Evolutionary conservation across 2,113 vertebrate species (phyloP), one percentile per base, ranked within the genome.

Genomic region (Daphoenositta chrysoptera): DNA sequence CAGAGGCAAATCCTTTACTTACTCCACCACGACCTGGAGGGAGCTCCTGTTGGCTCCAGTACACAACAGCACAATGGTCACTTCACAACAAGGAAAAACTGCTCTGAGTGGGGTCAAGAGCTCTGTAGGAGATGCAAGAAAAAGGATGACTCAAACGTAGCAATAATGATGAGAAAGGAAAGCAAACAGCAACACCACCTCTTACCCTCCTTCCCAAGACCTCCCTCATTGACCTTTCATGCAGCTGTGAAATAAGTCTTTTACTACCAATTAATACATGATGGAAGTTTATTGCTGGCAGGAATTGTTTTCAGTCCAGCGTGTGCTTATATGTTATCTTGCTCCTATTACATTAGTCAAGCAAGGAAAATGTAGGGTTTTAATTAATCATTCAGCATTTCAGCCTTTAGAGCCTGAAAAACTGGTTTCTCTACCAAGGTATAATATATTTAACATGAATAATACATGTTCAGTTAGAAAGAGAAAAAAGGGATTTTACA

Each of bases 361-460:
- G 58, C 64, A 86, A 91, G 48, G 57, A 45, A 95, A 93, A 89
- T 23, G 20, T 10, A 64, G 48, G 13, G 18, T 84, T 89, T 94
- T 82, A 91, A 93, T 95, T 93, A 89, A 88, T 72, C 84, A 76
- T 50, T 83, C 60, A 81, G 50, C 9, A 3, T 77, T 92, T 87
- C 47, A 61, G 71, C 44, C 33, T 92, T 95, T 65, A 69, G 14
- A 85, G 31, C n/a, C n/a, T 68, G 47, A 53, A 92, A 88, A 66
- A 40, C 33, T 37, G 7, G 11, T 45, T 93, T 93, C 31, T 63
- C 69, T 90, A 73, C 11, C 54, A 51, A 82, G 39, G 11, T 42
- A 44, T 11, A n/a, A 35, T 39, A 42, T 20, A 45, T 66, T 83
- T 72, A 45, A 77, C 1, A 7, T 35, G 6, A 83, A 56, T 73